These are phyloP conservation scores for Lemur catta DNA, from an alignment of 2,797 vertebrate species.

Conservation along the genomic window DNA sequence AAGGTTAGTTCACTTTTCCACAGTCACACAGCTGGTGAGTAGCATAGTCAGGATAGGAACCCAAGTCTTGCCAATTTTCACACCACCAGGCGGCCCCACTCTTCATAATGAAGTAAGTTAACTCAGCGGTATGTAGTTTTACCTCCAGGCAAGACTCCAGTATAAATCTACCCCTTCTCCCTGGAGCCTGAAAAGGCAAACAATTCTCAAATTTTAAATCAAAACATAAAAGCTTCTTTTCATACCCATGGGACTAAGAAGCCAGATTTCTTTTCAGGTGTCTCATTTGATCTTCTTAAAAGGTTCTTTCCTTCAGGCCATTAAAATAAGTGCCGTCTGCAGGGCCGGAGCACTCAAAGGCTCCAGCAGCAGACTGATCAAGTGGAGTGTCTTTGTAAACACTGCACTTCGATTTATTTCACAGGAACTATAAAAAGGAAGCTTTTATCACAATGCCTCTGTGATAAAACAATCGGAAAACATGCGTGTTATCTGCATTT, in stretches of 20 bases:
- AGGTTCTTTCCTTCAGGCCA: conserved; percentile 16
- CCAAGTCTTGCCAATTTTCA: not conserved
- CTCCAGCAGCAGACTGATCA: not conserved
- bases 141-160: not conserved
- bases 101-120: not conserved
- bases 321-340: conserved; percentile 41
- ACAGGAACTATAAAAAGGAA: conserved; percentile 24
- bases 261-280: conserved; percentile 35
- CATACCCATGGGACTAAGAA: conserved; percentile 13
- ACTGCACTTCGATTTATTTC: conserved; percentile 36
- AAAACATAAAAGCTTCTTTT: conserved; percentile 43
- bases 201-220: conserved; percentile 54
- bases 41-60: not conserved
- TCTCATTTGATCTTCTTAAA: conserved; percentile 66
- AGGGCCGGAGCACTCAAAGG: not conserved
- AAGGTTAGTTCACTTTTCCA: not conserved
- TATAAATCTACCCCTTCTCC: not conserved
- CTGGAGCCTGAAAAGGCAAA: not conserved
- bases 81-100: not conserved
- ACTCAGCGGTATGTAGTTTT: not conserved
- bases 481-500: not conserved
- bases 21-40: not conserved
- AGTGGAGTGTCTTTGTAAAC: conserved; percentile 49
- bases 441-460: conserved; percentile 34
- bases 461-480: conserved; percentile 35